Base-by-base conservation (phyloP, 2,113 vertebrate species). In the Atlantisia rogersi region DNA sequence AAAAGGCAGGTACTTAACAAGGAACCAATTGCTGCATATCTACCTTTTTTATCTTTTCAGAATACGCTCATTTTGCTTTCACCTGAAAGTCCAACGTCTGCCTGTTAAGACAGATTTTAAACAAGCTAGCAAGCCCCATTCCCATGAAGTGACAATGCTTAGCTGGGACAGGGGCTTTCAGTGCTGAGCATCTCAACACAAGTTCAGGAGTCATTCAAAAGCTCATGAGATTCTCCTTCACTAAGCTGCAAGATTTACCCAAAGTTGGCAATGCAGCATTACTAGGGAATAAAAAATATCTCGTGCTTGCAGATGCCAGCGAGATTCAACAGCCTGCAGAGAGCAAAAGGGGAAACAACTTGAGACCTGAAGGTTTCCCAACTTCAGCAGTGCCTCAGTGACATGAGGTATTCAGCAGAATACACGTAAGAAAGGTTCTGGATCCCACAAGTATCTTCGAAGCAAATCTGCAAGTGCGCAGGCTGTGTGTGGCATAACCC, bases 401-500 rank as follows among this genome's bases (percentile, higher is more conserved):
- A 68, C 50, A 29, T 17, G 32, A 69, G 63, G 20, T 35, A 40
- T 11, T 17, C 9, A 18, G 15, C 28, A 55, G 9, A 29, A 32
- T 16, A 35, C 10, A 37, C 5, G 4, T 32, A 67, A 56, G 32
- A 7, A n/a, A 14, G 42, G 28, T 28, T 56, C 53, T 3, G 24
- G 37, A 63, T 24, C 20, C 42, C 0, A 0, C 6, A 25, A 80
- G 46, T 10, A 69, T 13, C 46, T 63, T 2, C 40, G 39, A 83
- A 88, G 68, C 26, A n/a, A 52, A 90, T 2, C 29, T 48, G 29
- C 50, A 79, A 52, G 22, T 6, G 24, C 18, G 56, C 17, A 56
- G 20, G 13, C n/a, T 35, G 8, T 11, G 42, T 0, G 0, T 5
- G 39, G 64, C 60, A 63, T 2, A 3, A 63, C 17, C 11, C 12